Evolutionary conservation across 2,888 invertebrate genomes (phyloP), one percentile per base, ranked within the genome.

Genomic region (Ectemnius cavifrons): DNA sequence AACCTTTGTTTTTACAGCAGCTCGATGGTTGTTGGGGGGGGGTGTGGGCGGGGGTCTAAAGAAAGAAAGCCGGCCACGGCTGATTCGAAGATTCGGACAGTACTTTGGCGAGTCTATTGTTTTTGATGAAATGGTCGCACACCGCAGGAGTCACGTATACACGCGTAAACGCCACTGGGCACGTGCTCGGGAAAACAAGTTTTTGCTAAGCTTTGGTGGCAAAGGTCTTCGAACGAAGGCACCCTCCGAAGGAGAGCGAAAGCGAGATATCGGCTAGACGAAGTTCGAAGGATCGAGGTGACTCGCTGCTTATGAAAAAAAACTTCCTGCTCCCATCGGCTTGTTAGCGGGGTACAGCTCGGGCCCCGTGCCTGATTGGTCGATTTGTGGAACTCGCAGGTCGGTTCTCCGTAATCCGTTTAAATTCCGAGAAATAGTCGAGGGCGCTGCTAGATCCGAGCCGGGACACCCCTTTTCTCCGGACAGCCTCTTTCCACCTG

Each of bases 111-210:
- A 16, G 37, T 75, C 71, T 67, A 68, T 45, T 71, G 61, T 71
- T 71, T 67, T 65, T 49, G 56, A 14, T 13, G 59, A 11, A 62
- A 23, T 52, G 11, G 16, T 16, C 28, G 63, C 63, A 52, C 64
- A 45, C 63, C 11, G 37, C 66, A 63, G 2, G 61, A 67, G 77
- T 77, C 75, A 78, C 70, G 77, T 70, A 71, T 60, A 37, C 57
- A 70, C 60, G 66, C 57, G 52, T 37, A 63, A 14, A 59, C n/a
- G 46, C 65, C 57, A 57, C 69, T 52, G 56, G 62, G 65, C 73
- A 66, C 71, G 73, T 68, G 78, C 60, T 66, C 62, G 69, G 63
- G 71, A 82, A 83, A 82, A 82, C 83, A 82, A 82, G 77, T 82
- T 83, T 82, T 82, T 82, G 79, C 71, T 11, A 14, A 20, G 59